phyloP scores from a whole-genome alignment of 2,113 vertebrate species.

The Anseranas semipalmata region DNA sequence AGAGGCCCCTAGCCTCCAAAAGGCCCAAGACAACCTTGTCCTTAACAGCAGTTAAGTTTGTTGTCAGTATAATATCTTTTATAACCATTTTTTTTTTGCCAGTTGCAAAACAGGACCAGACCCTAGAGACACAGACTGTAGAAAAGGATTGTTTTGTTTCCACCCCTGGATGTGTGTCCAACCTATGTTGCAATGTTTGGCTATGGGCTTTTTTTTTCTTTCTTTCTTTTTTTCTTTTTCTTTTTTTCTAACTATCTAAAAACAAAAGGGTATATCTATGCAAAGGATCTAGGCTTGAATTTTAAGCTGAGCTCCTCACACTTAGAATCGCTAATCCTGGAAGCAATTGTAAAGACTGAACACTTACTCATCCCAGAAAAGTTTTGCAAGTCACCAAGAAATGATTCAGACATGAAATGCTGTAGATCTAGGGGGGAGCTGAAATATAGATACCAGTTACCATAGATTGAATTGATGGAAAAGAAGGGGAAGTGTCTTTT shows the following conservation, averaged over 20 bases:
- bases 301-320: background rate
- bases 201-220: background rate
- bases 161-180: constrained; percentile 30
- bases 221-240: background rate
- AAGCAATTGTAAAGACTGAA: background rate
- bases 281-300: background rate
- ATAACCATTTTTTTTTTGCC: background rate
- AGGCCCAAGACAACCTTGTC: background rate
- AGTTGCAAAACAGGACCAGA: constrained; percentile 27
- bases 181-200: constrained; percentile 62
- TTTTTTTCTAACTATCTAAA: background rate
- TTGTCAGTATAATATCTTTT: background rate
- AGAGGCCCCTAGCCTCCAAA: background rate
- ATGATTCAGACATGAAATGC: background rate
- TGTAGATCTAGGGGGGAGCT: background rate
- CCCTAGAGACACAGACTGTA: constrained; percentile 3
- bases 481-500: background rate
- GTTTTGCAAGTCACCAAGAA: constrained; percentile 18
- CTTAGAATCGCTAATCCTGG: background rate
- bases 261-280: background rate
- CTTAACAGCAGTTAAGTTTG: background rate
- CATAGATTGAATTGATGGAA: background rate
- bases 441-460: background rate
- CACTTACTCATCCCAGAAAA: background rate
- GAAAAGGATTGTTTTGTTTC: constrained; percentile 37